Evolutionary conservation across 1,140 invertebrate species (phyloP).

Genomic region (Bombus soroeensis): DNA sequence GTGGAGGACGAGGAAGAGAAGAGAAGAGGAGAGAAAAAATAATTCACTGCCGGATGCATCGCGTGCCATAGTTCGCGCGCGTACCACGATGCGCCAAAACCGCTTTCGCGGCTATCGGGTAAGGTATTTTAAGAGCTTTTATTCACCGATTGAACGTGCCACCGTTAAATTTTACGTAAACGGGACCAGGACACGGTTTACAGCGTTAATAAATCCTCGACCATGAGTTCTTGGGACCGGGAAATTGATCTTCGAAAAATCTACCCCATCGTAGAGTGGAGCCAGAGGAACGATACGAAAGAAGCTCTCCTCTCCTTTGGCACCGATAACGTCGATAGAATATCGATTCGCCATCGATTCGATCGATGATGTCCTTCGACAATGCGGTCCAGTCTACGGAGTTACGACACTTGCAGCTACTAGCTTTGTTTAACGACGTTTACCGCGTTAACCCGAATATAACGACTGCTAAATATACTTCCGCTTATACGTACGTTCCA

Average conservation of each 20-base stretch:
- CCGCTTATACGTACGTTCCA: conserved; percentile 22
- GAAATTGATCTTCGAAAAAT: conserved; percentile 6
- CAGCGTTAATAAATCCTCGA: conserved; percentile 29
- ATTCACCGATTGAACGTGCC: conserved; percentile 50
- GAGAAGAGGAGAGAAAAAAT: not conserved
- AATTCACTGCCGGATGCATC: conserved; percentile 13
- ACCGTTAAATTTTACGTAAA: conserved; percentile 20
- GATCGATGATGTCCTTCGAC: conserved; percentile 34
- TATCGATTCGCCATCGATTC: conserved; percentile 45
- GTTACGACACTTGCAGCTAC: conserved; percentile 26
- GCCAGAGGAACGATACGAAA: not conserved
- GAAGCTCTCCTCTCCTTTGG: not conserved
- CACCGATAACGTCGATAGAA: conserved; percentile 7
- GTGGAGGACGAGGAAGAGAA: not conserved
- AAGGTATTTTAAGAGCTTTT: not conserved
- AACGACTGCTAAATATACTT: conserved; percentile 61
- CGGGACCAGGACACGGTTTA: not conserved
- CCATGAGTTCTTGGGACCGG: not conserved
- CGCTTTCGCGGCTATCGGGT: not conserved
- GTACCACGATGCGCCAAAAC: not conserved
- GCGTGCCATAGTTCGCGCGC: conserved; percentile 15
- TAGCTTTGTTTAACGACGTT: conserved; percentile 54
- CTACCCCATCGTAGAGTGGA: not conserved
- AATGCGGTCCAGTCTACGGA: not conserved
- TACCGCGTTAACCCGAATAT: conserved; percentile 56